phyloP scores from a whole-genome alignment of 2,113 vertebrate species.

The Paratilapia polleni region DNA sequence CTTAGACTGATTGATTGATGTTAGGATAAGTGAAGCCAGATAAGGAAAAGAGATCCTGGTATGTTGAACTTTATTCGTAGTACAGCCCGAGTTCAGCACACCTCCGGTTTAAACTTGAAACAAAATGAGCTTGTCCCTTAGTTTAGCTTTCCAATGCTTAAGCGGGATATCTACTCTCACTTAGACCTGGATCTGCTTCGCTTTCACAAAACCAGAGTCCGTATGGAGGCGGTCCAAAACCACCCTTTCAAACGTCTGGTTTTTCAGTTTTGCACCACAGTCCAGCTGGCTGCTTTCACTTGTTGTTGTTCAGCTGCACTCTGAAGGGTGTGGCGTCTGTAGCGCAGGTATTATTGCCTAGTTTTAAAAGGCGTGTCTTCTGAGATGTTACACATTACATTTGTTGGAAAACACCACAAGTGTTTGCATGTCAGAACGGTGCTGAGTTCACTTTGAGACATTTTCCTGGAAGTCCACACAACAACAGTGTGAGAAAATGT shows the following conservation, averaged over 20 bases:
- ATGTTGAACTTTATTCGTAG: too few species aligned
- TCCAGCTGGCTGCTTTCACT: neutral
- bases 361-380: neutral
- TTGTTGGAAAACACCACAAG: too few species aligned
- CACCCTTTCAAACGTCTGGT: neutral
- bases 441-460: neutral
- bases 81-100: neutral
- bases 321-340: neutral
- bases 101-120: neutral
- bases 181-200: too few species aligned
- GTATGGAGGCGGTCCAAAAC: neutral
- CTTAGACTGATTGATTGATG: neutral
- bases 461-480: too few species aligned
- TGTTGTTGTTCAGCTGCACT: neutral
- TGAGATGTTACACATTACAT: too few species aligned
- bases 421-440: neutral
- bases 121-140: neutral
- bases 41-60: neutral
- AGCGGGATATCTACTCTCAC: neutral
- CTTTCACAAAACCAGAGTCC: neutral
- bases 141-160: neutral
- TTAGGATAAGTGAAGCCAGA: neutral
- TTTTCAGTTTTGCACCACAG: neutral
- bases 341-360: neutral
- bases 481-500: neutral